A percentile compares a stretch with the other conserved stretches of the same genome.
These are phyloP conservation scores for Neogale vison DNA, from an alignment of 2,113 vertebrate genomes.

Conservation along the genomic window DNA sequence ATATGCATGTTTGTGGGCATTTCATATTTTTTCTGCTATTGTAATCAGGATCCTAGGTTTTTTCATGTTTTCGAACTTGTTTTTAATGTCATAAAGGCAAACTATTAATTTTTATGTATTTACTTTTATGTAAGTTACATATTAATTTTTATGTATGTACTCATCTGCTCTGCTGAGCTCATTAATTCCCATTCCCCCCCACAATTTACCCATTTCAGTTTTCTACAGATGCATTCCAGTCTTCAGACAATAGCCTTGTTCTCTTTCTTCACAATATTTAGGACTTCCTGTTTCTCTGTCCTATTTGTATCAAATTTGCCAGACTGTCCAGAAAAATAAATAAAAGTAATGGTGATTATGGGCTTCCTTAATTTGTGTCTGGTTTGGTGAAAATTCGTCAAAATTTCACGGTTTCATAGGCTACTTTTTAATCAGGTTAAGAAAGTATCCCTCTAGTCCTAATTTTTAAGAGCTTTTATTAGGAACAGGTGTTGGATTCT, in stretches of 20 bases:
- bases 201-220: neutral
- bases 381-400: neutral
- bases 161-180: neutral
- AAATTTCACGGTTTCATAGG: neutral
- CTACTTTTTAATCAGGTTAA: slow-evolving; percentile 5
- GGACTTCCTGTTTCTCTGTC: neutral
- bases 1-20: neutral
- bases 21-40: neutral
- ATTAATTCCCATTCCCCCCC: neutral
- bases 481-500: slow-evolving; percentile 4
- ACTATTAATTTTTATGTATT: slow-evolving; percentile 34
- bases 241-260: neutral
- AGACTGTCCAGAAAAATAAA: neutral
- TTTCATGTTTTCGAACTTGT: neutral
- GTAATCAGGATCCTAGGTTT: neutral
- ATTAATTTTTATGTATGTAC: slow-evolving; percentile 33
- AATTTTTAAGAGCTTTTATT: neutral
- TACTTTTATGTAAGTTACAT: neutral
- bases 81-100: slow-evolving; percentile 7
- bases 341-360: neutral
- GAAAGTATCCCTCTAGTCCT: neutral
- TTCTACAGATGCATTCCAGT: neutral
- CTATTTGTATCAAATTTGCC: neutral
- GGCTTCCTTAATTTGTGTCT: neutral
- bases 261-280: neutral